phyloP scores from a whole-genome alignment of 2,797 vertebrate species.

The Morus bassanus region DNA sequence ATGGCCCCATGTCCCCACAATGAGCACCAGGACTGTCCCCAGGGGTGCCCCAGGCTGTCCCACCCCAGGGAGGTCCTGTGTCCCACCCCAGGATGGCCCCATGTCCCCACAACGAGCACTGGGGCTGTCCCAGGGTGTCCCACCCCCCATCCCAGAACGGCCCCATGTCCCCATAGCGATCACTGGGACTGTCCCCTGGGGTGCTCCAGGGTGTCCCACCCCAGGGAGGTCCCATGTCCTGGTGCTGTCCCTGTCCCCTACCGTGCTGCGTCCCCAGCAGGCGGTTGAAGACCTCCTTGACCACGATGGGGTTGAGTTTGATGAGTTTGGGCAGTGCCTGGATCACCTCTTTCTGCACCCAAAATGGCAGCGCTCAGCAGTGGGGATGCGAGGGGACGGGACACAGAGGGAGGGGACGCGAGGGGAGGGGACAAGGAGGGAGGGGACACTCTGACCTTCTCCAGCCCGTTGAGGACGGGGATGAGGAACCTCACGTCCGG shows the following conservation, averaged over 20 bases:
- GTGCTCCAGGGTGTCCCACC: not conserved
- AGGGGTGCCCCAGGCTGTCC: no score
- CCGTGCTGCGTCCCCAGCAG: conserved; percentile 93
- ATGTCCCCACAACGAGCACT: no score
- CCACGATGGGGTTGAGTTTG: conserved; percentile 95
- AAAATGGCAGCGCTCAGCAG: not conserved
- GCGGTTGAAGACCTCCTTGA: conserved; percentile 97
- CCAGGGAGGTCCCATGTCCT: not conserved
- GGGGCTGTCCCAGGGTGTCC: no score
- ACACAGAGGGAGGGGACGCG: no score
- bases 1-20: no score
- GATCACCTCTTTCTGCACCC: conserved; percentile 88
- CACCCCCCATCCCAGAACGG: no score
- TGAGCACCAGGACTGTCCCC: no score
- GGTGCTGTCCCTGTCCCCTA: conserved; percentile 52
- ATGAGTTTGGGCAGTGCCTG: conserved; percentile 95
- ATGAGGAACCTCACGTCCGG: conserved; percentile 94
- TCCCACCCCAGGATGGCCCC: no score
- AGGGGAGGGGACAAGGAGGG: rapidly evolving
- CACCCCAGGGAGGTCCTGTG: no score
- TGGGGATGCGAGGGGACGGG: no score
- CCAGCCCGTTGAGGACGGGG: conserved; percentile 92
- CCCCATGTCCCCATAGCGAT: not conserved
- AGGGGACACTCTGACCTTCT: conserved; percentile 80
- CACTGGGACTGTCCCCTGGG: not conserved